These are phyloP conservation scores for Nipponacmea schrenckii DNA, from an alignment of 2,888 invertebrate genomes.

Conservation along the genomic window DNA sequence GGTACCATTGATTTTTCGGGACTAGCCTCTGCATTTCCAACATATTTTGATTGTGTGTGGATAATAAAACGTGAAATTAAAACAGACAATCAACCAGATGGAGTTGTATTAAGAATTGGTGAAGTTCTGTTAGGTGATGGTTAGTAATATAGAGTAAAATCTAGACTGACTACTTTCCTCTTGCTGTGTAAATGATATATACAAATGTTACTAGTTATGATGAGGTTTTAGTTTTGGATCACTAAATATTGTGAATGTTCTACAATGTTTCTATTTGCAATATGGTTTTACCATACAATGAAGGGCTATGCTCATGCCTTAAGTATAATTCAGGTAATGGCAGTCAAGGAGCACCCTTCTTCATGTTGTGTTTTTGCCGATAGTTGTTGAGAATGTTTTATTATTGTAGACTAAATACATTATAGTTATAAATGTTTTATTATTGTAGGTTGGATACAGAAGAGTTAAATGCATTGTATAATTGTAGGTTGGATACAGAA, in stretches of 20 bases:
- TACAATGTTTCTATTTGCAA: neutral
- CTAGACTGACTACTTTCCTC: neutral
- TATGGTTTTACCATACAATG: neutral
- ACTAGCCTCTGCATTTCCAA: constrained; percentile 40
- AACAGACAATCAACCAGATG: constrained; percentile 43
- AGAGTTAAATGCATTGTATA: too few species aligned
- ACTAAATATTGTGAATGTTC: neutral
- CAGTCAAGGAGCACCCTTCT: too few species aligned
- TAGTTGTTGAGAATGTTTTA: too few species aligned
- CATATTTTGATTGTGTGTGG: constrained; percentile 55
- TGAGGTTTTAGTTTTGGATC: neutral
- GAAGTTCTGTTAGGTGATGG: constrained; percentile 53
- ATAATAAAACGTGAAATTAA: constrained; percentile 46
- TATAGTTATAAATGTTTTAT: too few species aligned
- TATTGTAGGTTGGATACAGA: too few species aligned
- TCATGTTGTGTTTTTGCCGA: too few species aligned
- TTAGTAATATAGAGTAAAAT: constrained; percentile 34
- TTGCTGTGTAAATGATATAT: neutral
- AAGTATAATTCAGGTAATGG: too few species aligned
- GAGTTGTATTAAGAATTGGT: constrained; percentile 45
- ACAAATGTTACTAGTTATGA: too few species aligned
- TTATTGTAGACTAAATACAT: too few species aligned
- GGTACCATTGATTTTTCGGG: constrained; percentile 44
- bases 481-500: too few species aligned
- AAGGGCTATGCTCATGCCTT: neutral